These are phyloP conservation scores for Ceratina japonica DNA, from an alignment of 1,140 invertebrate species.

Conservation along the genomic window DNA sequence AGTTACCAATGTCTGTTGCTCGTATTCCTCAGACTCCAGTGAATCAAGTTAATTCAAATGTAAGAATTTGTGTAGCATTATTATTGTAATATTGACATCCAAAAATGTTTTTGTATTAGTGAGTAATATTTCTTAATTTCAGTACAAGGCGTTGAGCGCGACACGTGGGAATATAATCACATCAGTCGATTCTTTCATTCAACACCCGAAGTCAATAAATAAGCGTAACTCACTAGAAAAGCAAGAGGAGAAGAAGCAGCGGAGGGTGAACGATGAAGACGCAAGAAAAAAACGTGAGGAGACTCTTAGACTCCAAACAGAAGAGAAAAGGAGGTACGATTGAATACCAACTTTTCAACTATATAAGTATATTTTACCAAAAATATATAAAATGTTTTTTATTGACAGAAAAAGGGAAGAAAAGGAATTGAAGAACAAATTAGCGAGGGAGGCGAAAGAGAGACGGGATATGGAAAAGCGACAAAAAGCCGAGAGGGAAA, in stretches of 20 bases:
- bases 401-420: conserved; percentile 79
- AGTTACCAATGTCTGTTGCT: conserved; percentile 66
- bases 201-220: conserved; percentile 55
- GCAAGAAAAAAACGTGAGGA: conserved; percentile 75
- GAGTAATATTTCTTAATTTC: conserved; percentile 46
- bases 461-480: conserved; percentile 74
- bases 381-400: conserved; percentile 21
- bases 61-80: conserved; percentile 27
- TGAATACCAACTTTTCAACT: background rate
- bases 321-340: conserved; percentile 80
- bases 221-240: conserved; percentile 69
- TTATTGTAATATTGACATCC: background rate
- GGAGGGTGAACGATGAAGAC: conserved; percentile 69
- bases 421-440: conserved; percentile 81
- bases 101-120: background rate
- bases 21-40: conserved; percentile 68
- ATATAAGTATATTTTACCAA: background rate
- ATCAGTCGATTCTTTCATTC: conserved; percentile 71
- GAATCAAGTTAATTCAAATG: conserved; percentile 37
- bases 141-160: conserved; percentile 69
- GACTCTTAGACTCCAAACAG: conserved; percentile 73
- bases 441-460: conserved; percentile 81
- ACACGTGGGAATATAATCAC: conserved; percentile 68
- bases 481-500: conserved; percentile 74
- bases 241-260: conserved; percentile 67